Evolutionary conservation across 2,113 vertebrate genomes (phyloP).

Genomic region (Zingel zingel): DNA sequence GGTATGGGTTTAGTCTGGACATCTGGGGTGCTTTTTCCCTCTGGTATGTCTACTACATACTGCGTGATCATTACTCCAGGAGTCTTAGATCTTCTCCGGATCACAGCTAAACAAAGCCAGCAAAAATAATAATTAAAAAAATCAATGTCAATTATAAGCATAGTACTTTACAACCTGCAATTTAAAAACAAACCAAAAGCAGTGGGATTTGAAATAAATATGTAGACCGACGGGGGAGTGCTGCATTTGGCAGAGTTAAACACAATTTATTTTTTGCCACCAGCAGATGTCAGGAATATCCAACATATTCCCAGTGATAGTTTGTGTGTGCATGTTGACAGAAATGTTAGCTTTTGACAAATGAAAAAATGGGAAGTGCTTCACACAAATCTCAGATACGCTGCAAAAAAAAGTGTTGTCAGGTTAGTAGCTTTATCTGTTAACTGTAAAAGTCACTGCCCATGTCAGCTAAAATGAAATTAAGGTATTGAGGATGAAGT

Average conservation of each 20-base stretch:
- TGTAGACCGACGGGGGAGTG: neutral
- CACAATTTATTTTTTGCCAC: slow-evolving; percentile 24
- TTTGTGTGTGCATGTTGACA: slow-evolving; percentile 7
- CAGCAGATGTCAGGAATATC: slow-evolving; percentile 71
- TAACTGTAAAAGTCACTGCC: neutral
- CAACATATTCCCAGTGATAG: slow-evolving; percentile 22
- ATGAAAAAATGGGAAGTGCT: too few relatives aligned
- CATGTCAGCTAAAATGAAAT: neutral
- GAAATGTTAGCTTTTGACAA: neutral
- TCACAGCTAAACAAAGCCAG: slow-evolving; percentile 54
- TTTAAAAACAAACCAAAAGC: neutral
- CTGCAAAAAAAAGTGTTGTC: too few relatives aligned
- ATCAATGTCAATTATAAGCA: neutral
- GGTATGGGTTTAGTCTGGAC: slow-evolving; percentile 85
- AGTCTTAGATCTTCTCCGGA: slow-evolving; percentile 82
- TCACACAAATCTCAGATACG: too few relatives aligned
- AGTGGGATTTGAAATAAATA: neutral
- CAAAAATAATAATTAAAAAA: neutral
- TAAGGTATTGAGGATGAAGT: neutral
- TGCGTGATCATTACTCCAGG: slow-evolving; percentile 87
- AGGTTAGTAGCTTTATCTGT: neutral
- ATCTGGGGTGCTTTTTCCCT: slow-evolving; percentile 87
- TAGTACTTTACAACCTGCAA: neutral
- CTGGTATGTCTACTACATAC: slow-evolving; percentile 82
- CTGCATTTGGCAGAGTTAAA: neutral